Percentiles rank a stretch among this genome's conserved stretches.
phyloP scores from a whole-genome alignment of 2,888 invertebrate species.

The Calameuta pallipes region DNA sequence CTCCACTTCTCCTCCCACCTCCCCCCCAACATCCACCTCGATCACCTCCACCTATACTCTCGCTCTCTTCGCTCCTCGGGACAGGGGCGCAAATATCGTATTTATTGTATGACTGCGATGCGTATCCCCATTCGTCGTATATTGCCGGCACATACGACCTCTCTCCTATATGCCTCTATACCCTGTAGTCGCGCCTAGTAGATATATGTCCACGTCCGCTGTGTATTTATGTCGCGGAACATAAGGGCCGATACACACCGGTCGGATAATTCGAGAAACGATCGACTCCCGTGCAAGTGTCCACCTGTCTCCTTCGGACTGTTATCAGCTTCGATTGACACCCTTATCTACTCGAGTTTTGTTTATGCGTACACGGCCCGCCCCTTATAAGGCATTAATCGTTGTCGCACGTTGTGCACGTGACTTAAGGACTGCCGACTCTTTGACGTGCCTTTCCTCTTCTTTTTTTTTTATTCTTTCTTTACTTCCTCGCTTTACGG shows the following conservation, averaged over 20 bases:
- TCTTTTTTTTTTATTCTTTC: conserved; percentile 14
- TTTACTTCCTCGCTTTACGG: neutral
- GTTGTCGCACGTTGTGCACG: neutral
- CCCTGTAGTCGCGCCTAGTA: neutral
- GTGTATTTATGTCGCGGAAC: neutral
- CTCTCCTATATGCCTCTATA: conserved; percentile 19
- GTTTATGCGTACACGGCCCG: neutral
- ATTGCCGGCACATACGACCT: conserved; percentile 32
- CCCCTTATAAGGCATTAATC: neutral
- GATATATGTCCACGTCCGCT: neutral
- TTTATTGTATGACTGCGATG: conserved; percentile 58
- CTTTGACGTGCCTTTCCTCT: neutral
- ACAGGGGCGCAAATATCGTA: conserved; percentile 56
- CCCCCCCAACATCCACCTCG: conserved; percentile 21
- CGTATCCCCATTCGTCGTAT: conserved; percentile 20
- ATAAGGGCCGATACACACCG: neutral
- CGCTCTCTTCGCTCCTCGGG: conserved; percentile 34
- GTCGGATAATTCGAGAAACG: neutral
- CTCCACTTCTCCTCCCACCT: conserved; percentile 19
- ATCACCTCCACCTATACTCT: conserved; percentile 29
- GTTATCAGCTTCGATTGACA: neutral
- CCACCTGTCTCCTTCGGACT: neutral
- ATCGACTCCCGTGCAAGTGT: neutral
- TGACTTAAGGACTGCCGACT: neutral
- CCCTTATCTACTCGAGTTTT: neutral